Evolutionary conservation across 2,797 vertebrate species (phyloP).

Genomic region (Sarcophilus harrisii): DNA sequence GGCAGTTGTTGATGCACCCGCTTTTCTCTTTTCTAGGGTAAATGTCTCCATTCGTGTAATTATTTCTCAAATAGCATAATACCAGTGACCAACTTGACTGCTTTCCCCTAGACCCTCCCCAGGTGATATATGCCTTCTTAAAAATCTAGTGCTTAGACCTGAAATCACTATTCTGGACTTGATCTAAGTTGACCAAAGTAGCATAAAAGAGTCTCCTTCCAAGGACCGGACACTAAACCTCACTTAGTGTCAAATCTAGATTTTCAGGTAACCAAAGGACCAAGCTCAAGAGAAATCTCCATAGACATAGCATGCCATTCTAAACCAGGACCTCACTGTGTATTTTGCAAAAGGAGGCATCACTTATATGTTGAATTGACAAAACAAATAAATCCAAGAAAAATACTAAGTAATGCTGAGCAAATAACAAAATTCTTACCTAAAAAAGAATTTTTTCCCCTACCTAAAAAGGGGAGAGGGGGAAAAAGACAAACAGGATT

Average conservation of each 20-base stretch:
- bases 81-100: background rate
- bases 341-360: background rate
- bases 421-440: background rate
- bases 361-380: background rate
- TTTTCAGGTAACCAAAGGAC: background rate
- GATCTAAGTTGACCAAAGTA: background rate
- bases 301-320: background rate
- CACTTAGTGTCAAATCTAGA: background rate
- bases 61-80: background rate
- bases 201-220: background rate
- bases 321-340: background rate
- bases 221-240: background rate
- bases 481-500: background rate
- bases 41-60: background rate
- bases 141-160: background rate
- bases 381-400: background rate
- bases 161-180: background rate
- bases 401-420: background rate
- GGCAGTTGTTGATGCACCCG: background rate
- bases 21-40: background rate
- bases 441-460: no score
- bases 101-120: background rate
- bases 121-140: background rate
- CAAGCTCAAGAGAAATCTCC: background rate
- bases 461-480: background rate